Evolutionary conservation across 2,113 vertebrate genomes (phyloP).

Genomic region (Acrocephalus kingi): DNA sequence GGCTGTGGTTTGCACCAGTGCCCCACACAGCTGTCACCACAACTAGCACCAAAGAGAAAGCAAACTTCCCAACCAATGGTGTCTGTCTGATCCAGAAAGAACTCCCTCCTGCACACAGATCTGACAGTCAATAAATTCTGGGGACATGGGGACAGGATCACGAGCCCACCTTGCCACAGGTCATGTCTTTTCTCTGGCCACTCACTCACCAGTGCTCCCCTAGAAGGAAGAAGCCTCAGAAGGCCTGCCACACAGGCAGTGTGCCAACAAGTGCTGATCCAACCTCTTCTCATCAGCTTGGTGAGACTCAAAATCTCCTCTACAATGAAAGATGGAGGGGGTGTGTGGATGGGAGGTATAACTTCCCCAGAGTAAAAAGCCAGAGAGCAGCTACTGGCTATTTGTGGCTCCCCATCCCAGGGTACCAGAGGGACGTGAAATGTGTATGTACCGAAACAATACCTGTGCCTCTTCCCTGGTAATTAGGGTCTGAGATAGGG

Average conservation of each 20-base stretch:
- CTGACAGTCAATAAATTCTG: neutral
- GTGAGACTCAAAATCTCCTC: neutral
- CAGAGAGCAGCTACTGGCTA: neutral
- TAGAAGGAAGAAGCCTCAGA: neutral
- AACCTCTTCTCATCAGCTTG: neutral
- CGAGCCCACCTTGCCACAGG: neutral
- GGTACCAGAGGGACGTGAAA: neutral
- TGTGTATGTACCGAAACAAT: neutral
- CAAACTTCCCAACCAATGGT: neutral
- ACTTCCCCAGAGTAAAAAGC: neutral
- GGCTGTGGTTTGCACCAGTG: neutral
- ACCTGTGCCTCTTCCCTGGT: neutral
- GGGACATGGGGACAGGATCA: accelerated
- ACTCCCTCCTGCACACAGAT: neutral
- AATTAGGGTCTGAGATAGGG: neutral
- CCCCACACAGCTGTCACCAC: neutral
- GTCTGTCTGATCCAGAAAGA: neutral
- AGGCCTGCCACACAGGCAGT: neutral
- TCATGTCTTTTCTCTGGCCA: neutral
- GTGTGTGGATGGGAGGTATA: neutral
- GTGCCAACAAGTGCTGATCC: neutral
- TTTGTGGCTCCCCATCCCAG: neutral
- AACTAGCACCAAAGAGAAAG: neutral
- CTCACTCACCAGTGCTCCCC: neutral
- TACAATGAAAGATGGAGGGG: neutral